Evolutionary conservation across 2,113 vertebrate species (phyloP), one percentile per base, ranked within the genome.

Genomic region (Labeo catla): DNA sequence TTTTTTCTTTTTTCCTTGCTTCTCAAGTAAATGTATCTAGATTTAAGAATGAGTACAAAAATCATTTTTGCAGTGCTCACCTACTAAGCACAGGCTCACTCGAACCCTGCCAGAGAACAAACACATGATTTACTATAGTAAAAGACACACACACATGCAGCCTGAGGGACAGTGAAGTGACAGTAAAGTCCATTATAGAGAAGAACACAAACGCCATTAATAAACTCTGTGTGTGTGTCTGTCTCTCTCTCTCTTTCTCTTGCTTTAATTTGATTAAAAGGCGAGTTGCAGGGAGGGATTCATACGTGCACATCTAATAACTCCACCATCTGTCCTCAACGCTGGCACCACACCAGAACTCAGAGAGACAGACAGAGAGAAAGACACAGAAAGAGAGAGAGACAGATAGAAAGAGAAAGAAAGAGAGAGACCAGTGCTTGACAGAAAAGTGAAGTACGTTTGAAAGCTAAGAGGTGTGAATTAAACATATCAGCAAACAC

Each of bases 201-300:
- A 92, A 91, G 94, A 95, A 96, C 94, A 95, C 94, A 95, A 94
- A 95, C 93, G 92, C 94, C 92, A 93, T 94, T 96, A 95, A 96
- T 96, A 95, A 93, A 94, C 93, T 84, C 83, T 81, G 59, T 84
- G 92, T 93, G 87, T 94, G 94, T 94, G 94, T 94, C 93, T 92
- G 92, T 94, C 39, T 94, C 91, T 95, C 84, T 89, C 90, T 86
- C 76, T 59, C 89, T 93, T 89, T 94, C 93, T 94, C 94, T 95
- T 93, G 95, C 95, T 97, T 96, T 97, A 97, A 98, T 97, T 97
- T 97, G 97, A 97, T 98, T 97, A 98, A 97, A 97, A 97, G 96
- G 97, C 95, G 96, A 97, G 96, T 96, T 96, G 96, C 97, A 97
- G 96, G 97, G 96, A 97, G 96, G 95, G 96, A 96, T 95, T 96